Percentiles rank a stretch among this genome's conserved stretches.
These are phyloP conservation scores for Agrilus planipennis DNA, from an alignment of 1,140 invertebrate genomes.

Conservation along the genomic window DNA sequence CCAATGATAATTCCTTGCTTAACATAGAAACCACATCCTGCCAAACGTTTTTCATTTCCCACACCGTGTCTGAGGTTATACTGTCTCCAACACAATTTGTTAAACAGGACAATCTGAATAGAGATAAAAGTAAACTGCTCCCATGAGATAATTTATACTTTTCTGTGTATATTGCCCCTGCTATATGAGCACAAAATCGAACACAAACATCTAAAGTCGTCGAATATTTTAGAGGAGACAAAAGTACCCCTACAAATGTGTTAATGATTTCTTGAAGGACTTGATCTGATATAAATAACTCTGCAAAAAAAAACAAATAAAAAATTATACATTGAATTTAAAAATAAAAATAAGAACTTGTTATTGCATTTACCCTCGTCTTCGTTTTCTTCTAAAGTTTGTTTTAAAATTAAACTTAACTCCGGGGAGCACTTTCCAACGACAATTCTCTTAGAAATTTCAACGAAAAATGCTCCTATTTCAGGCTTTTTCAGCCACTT, in stretches of 20 bases:
- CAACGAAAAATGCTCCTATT: slow-evolving; percentile 32
- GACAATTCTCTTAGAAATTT: slow-evolving; percentile 32
- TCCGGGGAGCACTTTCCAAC: slow-evolving; percentile 33
- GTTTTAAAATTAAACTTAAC: slow-evolving; percentile 33
- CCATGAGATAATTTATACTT: slow-evolving; percentile 22
- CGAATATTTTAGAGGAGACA: slow-evolving; percentile 16
- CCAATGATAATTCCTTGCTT: slow-evolving; percentile 13
- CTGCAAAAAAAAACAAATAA: slow-evolving; percentile 27
- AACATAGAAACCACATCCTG: slow-evolving; percentile 36
- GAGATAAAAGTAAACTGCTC: slow-evolving; percentile 33
- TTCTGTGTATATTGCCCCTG: slow-evolving; percentile 35
- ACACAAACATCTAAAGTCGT: slow-evolving; percentile 36
- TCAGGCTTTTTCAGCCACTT: slow-evolving; percentile 38
- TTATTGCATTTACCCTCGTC: slow-evolving; percentile 16
- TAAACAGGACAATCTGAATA: slow-evolving; percentile 36
- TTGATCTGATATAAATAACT: slow-evolving; percentile 38
- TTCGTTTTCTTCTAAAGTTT: slow-evolving; percentile 25
- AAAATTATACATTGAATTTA: slow-evolving; percentile 2
- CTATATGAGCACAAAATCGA: slow-evolving; percentile 38
- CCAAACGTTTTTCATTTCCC: slow-evolving; percentile 42
- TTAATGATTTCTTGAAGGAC: slow-evolving; percentile 39
- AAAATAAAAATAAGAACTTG: not conserved
- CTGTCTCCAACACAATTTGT: slow-evolving; percentile 25
- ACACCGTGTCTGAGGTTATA: slow-evolving; percentile 37
- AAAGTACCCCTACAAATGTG: slow-evolving; percentile 30